Conservation (phyloP, 1,140 invertebrate species). For the Drosophila kohkoa region DNA sequence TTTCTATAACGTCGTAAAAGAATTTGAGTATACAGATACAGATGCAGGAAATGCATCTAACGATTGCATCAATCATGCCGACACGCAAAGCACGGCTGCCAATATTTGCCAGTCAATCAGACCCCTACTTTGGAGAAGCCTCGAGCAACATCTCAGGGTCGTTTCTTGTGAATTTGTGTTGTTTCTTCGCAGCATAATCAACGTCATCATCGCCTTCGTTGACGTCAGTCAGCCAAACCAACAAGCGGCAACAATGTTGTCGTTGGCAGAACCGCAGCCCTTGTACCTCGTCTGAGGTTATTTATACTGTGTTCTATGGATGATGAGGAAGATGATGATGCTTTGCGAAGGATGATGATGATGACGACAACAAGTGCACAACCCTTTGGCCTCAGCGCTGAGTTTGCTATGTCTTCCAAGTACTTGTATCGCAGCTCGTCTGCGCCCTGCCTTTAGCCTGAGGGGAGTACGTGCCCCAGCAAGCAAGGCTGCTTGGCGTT, state of each 20-base stretch:
- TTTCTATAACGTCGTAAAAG: conserved; percentile 10
- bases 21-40: conserved; percentile 1
- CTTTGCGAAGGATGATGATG: conserved; percentile 31
- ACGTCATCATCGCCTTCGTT: conserved; percentile 36
- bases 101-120: conserved; percentile 61
- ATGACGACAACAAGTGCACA: conserved; percentile 78
- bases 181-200: conserved; percentile 63
- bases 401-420: conserved; percentile 47
- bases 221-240: conserved; percentile 42
- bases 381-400: conserved; percentile 64
- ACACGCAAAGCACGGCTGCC: conserved; percentile 9
- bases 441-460: conserved; percentile 13
- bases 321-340: conserved; percentile 46
- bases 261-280: conserved; percentile 4
- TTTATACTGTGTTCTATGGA: conserved; percentile 55
- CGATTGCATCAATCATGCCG: conserved; percentile 61
- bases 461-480: conserved; percentile 51
- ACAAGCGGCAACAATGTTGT: conserved; percentile 30
- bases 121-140: conserved; percentile 34
- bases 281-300: conserved; percentile 36
- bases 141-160: conserved; percentile 31
- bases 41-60: conserved; percentile 33
- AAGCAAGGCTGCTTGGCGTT: conserved; percentile 21
- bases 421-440: conserved; percentile 43
- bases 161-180: conserved; percentile 61